Percentiles rank a stretch among this genome's conserved stretches.
Evolutionary conservation across 1,140 invertebrate genomes (phyloP).

Genomic region (Brachionus paranguensis): DNA sequence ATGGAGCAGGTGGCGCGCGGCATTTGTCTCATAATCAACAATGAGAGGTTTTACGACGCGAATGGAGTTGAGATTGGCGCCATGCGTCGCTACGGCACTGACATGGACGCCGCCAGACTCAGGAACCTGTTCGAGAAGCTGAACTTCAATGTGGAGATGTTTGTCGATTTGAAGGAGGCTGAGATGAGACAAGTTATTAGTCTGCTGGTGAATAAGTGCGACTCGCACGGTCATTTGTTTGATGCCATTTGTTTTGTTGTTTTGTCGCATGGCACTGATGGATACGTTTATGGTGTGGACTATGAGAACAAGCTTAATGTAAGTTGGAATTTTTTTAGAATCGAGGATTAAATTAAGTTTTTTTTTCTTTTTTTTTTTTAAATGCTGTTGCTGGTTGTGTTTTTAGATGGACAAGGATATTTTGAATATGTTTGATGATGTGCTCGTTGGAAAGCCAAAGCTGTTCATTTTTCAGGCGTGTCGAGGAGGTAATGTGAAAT

Average conservation of each 20-base stretch:
- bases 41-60: conserved; percentile 61
- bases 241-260: conserved; percentile 60
- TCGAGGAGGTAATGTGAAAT: conserved; percentile 46
- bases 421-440: conserved; percentile 24
- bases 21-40: conserved; percentile 81
- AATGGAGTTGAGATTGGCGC: conserved; percentile 52
- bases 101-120: conserved; percentile 59
- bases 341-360: background rate
- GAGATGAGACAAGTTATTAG: conserved; percentile 65
- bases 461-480: conserved; percentile 56
- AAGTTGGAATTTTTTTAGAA: background rate
- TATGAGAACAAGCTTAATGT: conserved; percentile 46
- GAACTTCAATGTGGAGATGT: conserved; percentile 65
- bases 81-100: conserved; percentile 63
- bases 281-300: conserved; percentile 78
- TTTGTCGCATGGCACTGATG: conserved; percentile 80
- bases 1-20: conserved; percentile 78
- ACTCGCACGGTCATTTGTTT: background rate
- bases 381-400: conserved; percentile 61
- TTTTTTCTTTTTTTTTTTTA: background rate
- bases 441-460: conserved; percentile 51
- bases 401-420: conserved; percentile 63
- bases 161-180: conserved; percentile 10
- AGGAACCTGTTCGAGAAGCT: conserved; percentile 61
- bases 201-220: background rate